phyloP scores from a whole-genome alignment of 2,113 vertebrate genomes.

The Irena cyanogastra region DNA sequence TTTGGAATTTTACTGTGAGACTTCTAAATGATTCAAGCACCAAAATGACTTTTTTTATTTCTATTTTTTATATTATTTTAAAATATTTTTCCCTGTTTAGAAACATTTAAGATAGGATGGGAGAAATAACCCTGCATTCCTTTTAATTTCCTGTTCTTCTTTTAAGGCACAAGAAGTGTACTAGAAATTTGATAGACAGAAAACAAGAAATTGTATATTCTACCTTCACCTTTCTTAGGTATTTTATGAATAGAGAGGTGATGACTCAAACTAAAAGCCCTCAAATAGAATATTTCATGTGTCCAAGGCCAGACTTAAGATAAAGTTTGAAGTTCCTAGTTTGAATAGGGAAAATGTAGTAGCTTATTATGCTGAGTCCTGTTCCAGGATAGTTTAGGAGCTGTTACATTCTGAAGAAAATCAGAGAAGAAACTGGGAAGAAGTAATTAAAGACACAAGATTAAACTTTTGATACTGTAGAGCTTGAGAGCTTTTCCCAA shows the following conservation, averaged over 20 bases:
- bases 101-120: not conserved
- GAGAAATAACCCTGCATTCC: not conserved
- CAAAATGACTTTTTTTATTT: not conserved
- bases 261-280: not conserved
- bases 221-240: not conserved
- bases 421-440: not conserved
- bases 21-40: not conserved
- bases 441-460: not conserved
- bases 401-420: not conserved
- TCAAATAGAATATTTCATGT: not conserved
- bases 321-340: not conserved
- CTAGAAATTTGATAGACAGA: not conserved
- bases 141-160: too few relatives aligned
- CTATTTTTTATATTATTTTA: too few relatives aligned
- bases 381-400: not conserved
- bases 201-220: not conserved
- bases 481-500: not conserved
- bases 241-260: not conserved
- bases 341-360: not conserved
- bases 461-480: not conserved
- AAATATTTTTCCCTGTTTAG: not conserved
- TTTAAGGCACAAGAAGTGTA: not conserved
- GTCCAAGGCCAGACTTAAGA: not conserved
- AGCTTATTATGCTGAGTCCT: not conserved
- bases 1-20: not conserved